Evolutionary conservation across 1,140 invertebrate species (phyloP), one percentile per base, ranked within the genome.

Genomic region (Drosophila suzukii): DNA sequence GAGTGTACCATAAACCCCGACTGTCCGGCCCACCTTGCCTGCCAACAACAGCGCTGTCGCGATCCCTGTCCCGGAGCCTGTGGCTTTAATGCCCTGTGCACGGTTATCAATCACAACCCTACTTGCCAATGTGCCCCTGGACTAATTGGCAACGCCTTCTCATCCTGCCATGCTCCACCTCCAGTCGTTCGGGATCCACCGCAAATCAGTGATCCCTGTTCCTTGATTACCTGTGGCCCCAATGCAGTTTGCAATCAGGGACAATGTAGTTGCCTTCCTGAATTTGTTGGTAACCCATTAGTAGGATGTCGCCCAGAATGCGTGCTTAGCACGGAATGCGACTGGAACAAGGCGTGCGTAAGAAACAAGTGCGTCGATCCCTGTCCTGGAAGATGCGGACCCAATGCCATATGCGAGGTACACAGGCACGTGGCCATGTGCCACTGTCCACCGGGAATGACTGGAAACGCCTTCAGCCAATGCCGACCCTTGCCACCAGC

Each of bases 11-110:
- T 94, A 13, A 94, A 95, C 83, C 94, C 94, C 5, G 96, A 97
- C 83, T 97, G 97, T 79, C 91, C 95, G 2, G 94, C 93, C 74
- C 94, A 95, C 62, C 93, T 95, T 73, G 95, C 96, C 13, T 98
- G 97, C 81, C 94, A 96, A 36, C 95, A 95, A 72, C 94, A 97
- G 75, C 95, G 95, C 85, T 98, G 97, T 92, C 94, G 94, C 60
- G 95, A 97, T 93, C 97, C 97, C 43, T 98, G 97, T 78, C 93
- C 94, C 8, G 96, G 96, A 58, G 94, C 95, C 11, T 98, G 97
- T 89, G 97, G 96, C 4, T 93, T 95, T 13, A 96, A 96, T 96
- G 96, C 94, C 49, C 93, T 93, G 59, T 95, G 95, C 60, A 91
- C 86, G 70, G 94, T 95, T 6, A 93, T 95, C 41, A 94, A 95